Evolutionary conservation across 1,140 invertebrate genomes (phyloP), one percentile per base, ranked within the genome.

Genomic region (Aphidius gifuensis): DNA sequence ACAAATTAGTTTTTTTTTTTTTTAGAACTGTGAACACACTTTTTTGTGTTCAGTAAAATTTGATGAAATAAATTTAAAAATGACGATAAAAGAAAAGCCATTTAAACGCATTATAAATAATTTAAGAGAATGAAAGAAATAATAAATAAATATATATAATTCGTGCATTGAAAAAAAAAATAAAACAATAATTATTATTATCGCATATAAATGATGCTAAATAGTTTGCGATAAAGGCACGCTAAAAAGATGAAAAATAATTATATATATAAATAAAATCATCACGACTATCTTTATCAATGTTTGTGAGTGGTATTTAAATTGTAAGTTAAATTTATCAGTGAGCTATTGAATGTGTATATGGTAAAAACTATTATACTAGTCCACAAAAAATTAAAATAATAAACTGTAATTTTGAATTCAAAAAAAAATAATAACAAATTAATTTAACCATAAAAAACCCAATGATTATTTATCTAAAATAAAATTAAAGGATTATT

Each of bases 351-450:
- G 74, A 79, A 80, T 80, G 78, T 80, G 78, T 80, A 80, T 72
- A 80, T 80, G 77, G 75, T 80, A 78, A 78, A 75, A 76, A 57
- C 66, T 79, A 80, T 78, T 61, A 80, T 79, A 79, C 75, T 81
- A 81, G 76, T 80, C 77, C 78, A 77, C 75, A 79, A 69, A 79
- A 79, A 78, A 70, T 76, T 60, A 78, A 77, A 72, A 32, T 32
- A 80, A 80, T 80, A 79, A 80, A 78, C 75, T 78, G 76, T 79
- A 80, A 79, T 79, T 80, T 80, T 80, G 77, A 80, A 80, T 74
- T 80, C 76, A 77, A 76, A 67, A 67, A 70, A 51, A 66, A 69
- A 69, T 70, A 68, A 46, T 49, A 66, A 57, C 4, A 32, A 32
- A 32, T 47, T 45, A 59, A 56, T 58, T 16, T 2, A 50, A 38